phyloP scores from a whole-genome alignment of 2,888 invertebrate species.

The Hedya salicella region DNA sequence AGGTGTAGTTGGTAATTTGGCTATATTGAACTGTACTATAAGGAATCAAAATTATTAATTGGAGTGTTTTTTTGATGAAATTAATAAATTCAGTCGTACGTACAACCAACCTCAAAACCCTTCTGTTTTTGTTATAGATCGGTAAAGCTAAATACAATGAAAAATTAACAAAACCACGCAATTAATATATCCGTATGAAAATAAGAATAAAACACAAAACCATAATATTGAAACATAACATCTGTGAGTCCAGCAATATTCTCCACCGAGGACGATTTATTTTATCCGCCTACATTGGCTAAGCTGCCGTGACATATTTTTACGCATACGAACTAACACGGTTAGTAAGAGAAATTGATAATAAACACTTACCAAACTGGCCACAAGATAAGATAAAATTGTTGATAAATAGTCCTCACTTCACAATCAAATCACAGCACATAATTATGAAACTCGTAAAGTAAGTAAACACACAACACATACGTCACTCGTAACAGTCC shows the following conservation, averaged over 20 bases:
- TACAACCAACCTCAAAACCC: slow-evolving; percentile 35
- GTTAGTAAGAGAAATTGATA: slow-evolving; percentile 30
- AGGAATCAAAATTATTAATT: not conserved
- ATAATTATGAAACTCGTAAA: slow-evolving; percentile 57
- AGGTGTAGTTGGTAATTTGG: no score
- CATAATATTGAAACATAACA: slow-evolving; percentile 13
- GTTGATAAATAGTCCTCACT: slow-evolving; percentile 61
- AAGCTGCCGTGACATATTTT: slow-evolving; percentile 60
- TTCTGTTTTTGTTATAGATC: slow-evolving; percentile 9
- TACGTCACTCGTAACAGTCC: slow-evolving; percentile 78
- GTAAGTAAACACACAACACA: slow-evolving; percentile 80
- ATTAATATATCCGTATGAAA: not conserved
- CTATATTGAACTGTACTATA: not conserved
- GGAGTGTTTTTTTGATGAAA: no score
- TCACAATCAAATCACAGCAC: slow-evolving; percentile 67
- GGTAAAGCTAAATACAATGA: not conserved
- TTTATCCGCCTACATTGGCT: slow-evolving; percentile 66
- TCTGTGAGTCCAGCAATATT: slow-evolving; percentile 7
- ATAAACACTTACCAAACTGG: slow-evolving; percentile 62
- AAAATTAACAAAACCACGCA: not conserved
- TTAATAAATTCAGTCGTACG: no score
- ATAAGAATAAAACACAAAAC: not conserved
- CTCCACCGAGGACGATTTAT: slow-evolving; percentile 54
- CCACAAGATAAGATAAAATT: slow-evolving; percentile 55
- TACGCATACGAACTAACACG: slow-evolving; percentile 19